These are phyloP conservation scores for Nycticorax nycticorax DNA, from an alignment of 2,113 vertebrate genomes.

Conservation along the genomic window DNA sequence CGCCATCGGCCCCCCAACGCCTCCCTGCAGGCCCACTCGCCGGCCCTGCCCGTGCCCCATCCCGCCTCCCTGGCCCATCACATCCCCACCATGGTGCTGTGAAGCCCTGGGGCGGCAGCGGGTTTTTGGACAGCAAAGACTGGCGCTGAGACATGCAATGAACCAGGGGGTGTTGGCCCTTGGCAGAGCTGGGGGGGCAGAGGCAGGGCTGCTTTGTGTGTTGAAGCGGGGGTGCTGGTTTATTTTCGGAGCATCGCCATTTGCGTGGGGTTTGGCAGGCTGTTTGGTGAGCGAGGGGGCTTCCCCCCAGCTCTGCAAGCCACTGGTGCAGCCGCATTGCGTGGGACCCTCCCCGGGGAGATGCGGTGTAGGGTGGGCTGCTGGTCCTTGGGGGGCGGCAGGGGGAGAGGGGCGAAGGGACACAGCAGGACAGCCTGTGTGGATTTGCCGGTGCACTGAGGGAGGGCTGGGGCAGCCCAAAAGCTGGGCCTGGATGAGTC, in stretches of 20 bases:
- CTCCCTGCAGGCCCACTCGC: conserved; percentile 76
- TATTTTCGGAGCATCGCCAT: not conserved
- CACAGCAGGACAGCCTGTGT: accelerated
- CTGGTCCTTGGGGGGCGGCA: not conserved
- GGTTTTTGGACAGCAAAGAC: not conserved
- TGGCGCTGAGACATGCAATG: not conserved
- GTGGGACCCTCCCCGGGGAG: accelerated
- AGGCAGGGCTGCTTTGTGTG: not conserved
- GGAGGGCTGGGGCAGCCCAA: not conserved
- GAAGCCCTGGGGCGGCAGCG: not conserved
- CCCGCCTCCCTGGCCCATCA: conserved; percentile 85
- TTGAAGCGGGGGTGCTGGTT: not conserved
- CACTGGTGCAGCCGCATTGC: accelerated
- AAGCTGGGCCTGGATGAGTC: not conserved
- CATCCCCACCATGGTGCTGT: conserved; percentile 93
- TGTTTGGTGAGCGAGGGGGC: accelerated
- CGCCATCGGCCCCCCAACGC: conserved; percentile 86
- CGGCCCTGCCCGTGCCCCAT: conserved; percentile 83
- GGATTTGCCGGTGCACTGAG: not conserved
- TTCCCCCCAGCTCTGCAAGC: not conserved
- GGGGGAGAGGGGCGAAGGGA: not conserved
- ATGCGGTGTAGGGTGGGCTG: not conserved
- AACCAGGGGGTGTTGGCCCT: not conserved
- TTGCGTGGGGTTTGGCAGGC: accelerated
- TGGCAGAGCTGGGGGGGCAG: not conserved